Evolutionary conservation across 2,888 invertebrate genomes (phyloP).

Genomic region (Yponomeuta plumbellus): DNA sequence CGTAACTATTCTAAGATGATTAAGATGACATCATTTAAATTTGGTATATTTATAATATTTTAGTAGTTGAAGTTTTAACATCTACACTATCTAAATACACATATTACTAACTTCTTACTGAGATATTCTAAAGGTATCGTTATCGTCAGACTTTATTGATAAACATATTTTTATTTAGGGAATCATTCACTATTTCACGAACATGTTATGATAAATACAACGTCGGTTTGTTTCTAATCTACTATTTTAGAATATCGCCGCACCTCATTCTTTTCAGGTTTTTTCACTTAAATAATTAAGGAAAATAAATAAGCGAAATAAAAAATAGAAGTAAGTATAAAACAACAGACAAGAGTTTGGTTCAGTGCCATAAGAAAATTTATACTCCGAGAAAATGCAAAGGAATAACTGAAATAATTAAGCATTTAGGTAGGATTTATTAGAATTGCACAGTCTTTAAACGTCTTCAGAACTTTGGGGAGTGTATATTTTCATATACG

Average conservation of each 20-base stretch:
- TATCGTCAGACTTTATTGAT: background rate
- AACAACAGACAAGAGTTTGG: background rate
- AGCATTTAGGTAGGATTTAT: background rate
- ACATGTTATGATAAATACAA: background rate
- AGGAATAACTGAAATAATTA: background rate
- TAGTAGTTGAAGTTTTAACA: background rate
- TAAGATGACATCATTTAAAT: too few species aligned
- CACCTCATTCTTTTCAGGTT: background rate
- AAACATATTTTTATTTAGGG: background rate
- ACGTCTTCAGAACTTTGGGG: conserved; percentile 39
- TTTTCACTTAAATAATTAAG: background rate
- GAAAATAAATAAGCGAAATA: background rate
- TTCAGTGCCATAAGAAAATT: background rate
- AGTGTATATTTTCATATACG: conserved; percentile 36
- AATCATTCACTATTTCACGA: background rate
- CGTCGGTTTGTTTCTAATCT: conserved; percentile 7
- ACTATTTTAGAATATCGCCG: conserved; percentile 14
- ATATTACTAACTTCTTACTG: background rate
- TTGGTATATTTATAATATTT: background rate
- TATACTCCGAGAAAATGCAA: background rate
- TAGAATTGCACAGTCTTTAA: background rate
- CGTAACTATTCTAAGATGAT: too few species aligned
- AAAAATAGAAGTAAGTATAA: background rate
- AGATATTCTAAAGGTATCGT: background rate
- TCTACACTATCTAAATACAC: background rate